A percentile compares a stretch with the other conserved stretches of the same genome.
Evolutionary conservation across 2,797 vertebrate species (phyloP).

Genomic region (Bufotes viridis): DNA sequence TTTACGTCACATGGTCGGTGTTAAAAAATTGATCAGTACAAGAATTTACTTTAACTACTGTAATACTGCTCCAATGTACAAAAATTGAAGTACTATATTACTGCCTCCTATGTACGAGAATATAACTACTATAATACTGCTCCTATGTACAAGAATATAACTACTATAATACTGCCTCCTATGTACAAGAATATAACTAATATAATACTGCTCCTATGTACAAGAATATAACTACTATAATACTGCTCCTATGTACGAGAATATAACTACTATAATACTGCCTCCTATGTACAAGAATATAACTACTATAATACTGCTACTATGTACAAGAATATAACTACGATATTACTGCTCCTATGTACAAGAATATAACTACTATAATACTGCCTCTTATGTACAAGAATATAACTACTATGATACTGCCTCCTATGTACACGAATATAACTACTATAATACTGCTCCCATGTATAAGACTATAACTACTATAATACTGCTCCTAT

Average conservation of each 20-base stretch:
- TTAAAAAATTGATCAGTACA: too few species aligned
- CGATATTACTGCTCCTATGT: background rate
- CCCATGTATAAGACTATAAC: background rate
- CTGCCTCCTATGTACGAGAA: background rate
- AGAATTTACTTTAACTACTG: background rate
- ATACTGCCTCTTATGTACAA: background rate
- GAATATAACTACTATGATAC: background rate
- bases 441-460: background rate
- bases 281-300: background rate
- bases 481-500: background rate
- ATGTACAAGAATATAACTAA: background rate
- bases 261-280: conserved; percentile 9
- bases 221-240: conserved; percentile 3
- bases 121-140: background rate
- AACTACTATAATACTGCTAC: background rate
- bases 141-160: background rate
- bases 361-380: background rate
- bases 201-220: background rate
- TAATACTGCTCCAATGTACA: background rate
- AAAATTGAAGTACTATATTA: background rate
- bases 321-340: background rate
- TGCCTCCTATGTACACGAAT: background rate
- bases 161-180: background rate
- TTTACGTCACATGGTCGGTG: too few species aligned
- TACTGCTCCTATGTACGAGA: background rate